Percentiles rank a stretch among this genome's conserved stretches.
phyloP scores from a whole-genome alignment of 2,888 invertebrate genomes.

The Xestia ashworthii region DNA sequence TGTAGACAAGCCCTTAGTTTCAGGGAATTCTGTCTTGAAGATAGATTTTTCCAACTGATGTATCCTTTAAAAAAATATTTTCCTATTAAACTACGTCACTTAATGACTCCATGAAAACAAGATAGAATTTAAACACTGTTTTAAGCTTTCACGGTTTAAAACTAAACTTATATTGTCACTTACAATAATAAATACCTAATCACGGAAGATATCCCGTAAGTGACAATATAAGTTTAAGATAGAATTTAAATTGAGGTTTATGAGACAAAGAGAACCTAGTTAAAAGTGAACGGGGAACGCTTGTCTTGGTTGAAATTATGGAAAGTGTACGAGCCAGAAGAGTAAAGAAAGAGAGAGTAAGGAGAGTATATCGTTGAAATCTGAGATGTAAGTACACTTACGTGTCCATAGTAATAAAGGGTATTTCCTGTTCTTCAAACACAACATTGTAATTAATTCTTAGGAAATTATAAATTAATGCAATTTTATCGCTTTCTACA shows the following conservation, averaged over 20 bases:
- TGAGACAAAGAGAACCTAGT: background rate
- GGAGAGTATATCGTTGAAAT: background rate
- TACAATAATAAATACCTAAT: no score
- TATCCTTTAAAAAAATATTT: conserved; percentile 31
- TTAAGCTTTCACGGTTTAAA: no score
- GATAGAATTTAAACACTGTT: no score
- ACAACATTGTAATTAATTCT: conserved; percentile 34
- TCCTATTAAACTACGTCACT: background rate
- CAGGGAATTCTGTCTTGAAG: conserved; percentile 40
- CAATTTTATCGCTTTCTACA: conserved; percentile 23
- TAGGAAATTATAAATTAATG: conserved; percentile 20
- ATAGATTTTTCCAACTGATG: conserved; percentile 38
- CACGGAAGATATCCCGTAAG: no score
- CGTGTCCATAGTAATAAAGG: conserved; percentile 40
- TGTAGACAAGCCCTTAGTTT: conserved; percentile 43
- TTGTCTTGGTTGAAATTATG: conserved; percentile 1
- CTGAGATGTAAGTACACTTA: conserved; percentile 16
- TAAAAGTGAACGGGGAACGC: background rate
- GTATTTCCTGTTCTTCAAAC: conserved; percentile 32
- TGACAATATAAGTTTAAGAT: no score
- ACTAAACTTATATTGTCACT: no score
- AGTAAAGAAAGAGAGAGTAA: no score
- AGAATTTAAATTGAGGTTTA: background rate
- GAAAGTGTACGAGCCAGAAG: background rate
- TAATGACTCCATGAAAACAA: background rate